These are phyloP conservation scores for Drosophila pseudotakahashii DNA, from an alignment of 2,888 invertebrate genomes.

Conservation along the genomic window DNA sequence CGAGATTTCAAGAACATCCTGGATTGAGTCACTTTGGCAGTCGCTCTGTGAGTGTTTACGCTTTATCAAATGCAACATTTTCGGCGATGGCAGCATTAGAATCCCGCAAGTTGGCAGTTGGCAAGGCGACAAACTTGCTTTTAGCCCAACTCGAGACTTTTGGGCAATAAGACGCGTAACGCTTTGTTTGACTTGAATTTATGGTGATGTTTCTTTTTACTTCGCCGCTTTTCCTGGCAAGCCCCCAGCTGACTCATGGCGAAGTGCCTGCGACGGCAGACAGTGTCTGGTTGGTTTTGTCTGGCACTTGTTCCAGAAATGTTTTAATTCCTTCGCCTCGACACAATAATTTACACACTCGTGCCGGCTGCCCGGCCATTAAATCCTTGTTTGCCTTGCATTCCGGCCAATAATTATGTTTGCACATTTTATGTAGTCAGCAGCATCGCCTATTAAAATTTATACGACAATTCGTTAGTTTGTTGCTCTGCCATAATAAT, in stretches of 20 bases:
- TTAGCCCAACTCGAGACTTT: constrained; percentile 54
- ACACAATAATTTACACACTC: constrained; percentile 60
- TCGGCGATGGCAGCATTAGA: constrained; percentile 57
- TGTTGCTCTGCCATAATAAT: constrained; percentile 23
- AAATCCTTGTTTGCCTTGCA: constrained; percentile 59
- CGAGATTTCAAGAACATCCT: neutral
- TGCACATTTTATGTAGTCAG: constrained; percentile 32
- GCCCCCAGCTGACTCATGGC: constrained; percentile 59
- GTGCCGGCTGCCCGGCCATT: constrained; percentile 47
- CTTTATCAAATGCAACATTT: constrained; percentile 75
- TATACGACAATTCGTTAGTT: constrained; percentile 59
- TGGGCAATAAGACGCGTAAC: constrained; percentile 54
- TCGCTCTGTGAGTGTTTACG: constrained; percentile 67
- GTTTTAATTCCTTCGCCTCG: constrained; percentile 64
- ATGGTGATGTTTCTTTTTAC: constrained; percentile 71
- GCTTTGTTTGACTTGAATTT: constrained; percentile 79
- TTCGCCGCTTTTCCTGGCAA: constrained; percentile 53
- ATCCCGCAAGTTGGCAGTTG: constrained; percentile 62
- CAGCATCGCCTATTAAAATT: constrained; percentile 67
- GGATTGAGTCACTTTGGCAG: constrained; percentile 29
- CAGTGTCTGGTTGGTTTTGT: constrained; percentile 50
- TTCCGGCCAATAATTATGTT: constrained; percentile 62
- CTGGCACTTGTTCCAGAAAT: constrained; percentile 48
- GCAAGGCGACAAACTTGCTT: constrained; percentile 70
- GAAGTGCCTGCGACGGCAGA: constrained; percentile 38